These are phyloP conservation scores for Hippocampus mohnikei DNA, from an alignment of 2,113 vertebrate genomes.

Conservation along the genomic window DNA sequence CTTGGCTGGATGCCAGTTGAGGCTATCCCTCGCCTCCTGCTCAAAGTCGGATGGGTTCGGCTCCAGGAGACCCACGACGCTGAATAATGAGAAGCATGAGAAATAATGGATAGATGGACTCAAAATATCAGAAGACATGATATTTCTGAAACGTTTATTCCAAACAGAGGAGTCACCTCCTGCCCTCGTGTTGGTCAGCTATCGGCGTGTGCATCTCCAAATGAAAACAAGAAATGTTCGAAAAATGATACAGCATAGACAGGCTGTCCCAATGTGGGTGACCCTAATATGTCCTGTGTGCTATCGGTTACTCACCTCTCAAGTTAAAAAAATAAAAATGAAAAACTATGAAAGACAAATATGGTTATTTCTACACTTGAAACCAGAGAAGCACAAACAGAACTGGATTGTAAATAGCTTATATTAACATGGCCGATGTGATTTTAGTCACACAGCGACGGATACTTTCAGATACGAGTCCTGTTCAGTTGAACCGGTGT, in stretches of 20 bases:
- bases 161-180: constrained; percentile 63
- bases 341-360: constrained; percentile 38
- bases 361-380: constrained; percentile 31
- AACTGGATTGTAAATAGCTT: constrained; percentile 56
- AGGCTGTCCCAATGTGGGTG: constrained; percentile 27
- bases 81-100: not conserved
- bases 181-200: constrained; percentile 60
- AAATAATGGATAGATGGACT: not conserved
- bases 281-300: constrained; percentile 40
- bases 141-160: constrained; percentile 68
- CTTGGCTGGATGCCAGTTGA: too few relatives aligned
- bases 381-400: constrained; percentile 41
- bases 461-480: constrained; percentile 36
- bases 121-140: not conserved
- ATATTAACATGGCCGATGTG: constrained; percentile 46
- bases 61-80: too few relatives aligned
- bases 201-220: constrained; percentile 49
- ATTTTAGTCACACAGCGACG: constrained; percentile 25
- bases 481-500: not conserved
- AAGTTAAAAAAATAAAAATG: constrained; percentile 24
- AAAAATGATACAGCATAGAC: constrained; percentile 21
- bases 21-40: too few relatives aligned
- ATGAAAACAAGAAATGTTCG: constrained; percentile 33
- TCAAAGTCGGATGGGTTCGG: too few relatives aligned
- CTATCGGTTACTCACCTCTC: constrained; percentile 32